Percentiles rank a stretch among this genome's conserved stretches.
Conservation (phyloP, 2,888 invertebrate genomes). For the Punctoribates punctum region DNA sequence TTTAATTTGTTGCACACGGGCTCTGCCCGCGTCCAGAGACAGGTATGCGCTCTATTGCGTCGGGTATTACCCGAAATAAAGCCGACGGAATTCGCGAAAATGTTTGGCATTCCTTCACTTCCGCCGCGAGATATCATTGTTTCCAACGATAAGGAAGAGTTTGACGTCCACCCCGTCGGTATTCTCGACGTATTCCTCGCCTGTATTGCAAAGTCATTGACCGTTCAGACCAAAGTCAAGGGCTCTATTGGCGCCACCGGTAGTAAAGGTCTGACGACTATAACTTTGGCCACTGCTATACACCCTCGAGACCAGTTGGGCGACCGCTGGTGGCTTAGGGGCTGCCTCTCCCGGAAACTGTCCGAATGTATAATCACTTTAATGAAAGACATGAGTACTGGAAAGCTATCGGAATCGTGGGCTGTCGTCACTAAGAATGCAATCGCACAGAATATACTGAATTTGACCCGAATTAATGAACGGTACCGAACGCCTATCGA, state of each 20-base stretch:
- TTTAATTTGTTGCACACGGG: conserved; percentile 84
- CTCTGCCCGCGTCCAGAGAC: conserved; percentile 88
- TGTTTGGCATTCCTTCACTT: conserved; percentile 62
- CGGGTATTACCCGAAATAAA: conserved; percentile 85
- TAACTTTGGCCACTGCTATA: conserved; percentile 57
- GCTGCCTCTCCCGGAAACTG: conserved; percentile 74
- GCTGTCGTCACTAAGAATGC: conserved; percentile 79
- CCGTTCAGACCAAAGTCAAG: conserved; percentile 79
- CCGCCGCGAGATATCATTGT: conserved; percentile 54
- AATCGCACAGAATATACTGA: conserved; percentile 78
- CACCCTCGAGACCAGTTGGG: conserved; percentile 50
- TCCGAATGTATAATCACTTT: conserved; percentile 82
- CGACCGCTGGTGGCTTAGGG: conserved; percentile 76
- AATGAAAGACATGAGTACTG: conserved; percentile 85
- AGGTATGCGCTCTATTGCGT: conserved; percentile 78
- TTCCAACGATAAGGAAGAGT: conserved; percentile 54
- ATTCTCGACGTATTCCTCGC: conserved; percentile 84
- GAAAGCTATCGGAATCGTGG: conserved; percentile 80
- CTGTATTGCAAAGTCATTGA: conserved; percentile 84
- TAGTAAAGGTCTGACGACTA: conserved; percentile 55
- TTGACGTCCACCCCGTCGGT: conserved; percentile 63
- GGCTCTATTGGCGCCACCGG: conserved; percentile 52
- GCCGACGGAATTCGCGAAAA: conserved; percentile 73
- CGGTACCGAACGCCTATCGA: conserved; percentile 66
- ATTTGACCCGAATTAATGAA: conserved; percentile 75